Evolutionary conservation across 2,797 vertebrate genomes (phyloP), one percentile per base, ranked within the genome.

Genomic region (Paratrypauchen microcephalus): DNA sequence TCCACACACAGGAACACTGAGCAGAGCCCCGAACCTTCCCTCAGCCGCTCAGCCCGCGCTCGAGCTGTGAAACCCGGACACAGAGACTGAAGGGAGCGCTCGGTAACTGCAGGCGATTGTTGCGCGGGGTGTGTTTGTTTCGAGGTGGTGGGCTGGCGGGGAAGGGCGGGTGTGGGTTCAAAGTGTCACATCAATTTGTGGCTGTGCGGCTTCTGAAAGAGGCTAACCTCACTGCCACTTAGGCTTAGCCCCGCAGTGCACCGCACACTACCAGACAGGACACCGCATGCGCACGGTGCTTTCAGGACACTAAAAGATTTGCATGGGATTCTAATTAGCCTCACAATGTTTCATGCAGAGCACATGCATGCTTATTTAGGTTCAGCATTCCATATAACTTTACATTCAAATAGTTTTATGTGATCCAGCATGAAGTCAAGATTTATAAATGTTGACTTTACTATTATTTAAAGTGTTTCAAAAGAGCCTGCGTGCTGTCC

Each of bases 161-260:
- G 65, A 64, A 65, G 72, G 50, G 28, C 15, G 61, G 70, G 69
- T 24, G 60, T 69, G 79, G 90, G 88, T 86, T 92, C 85, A 90
- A 88, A 87, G 79, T 90, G 86, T 91, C 90, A 91, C 88, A 90
- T 92, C 87, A 89, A 90, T 90, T 92, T 90, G 83, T 83, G 80
- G 82, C 74, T 89, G 79, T 71, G 80, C 80, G 80, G 82, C 82
- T 91, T 91, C 90, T 91, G 85, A 86, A 92, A 92, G 90, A 91
- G 91, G 90, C 90, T 87, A 91, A 92, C 89, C 90, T 75, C 85
- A 83, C 87, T 92, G 90, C 88, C 90, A 91, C 87, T 88, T 89
- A 82, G 75, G 76, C 74, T 91, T 89, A 91, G 69, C 74, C 73
- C 79, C 79, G 68, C 65, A 84, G 62, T 84, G 79, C 84, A 79